These are phyloP conservation scores for Drosophila melanocephala DNA, from an alignment of 2,888 invertebrate genomes.

Conservation along the genomic window DNA sequence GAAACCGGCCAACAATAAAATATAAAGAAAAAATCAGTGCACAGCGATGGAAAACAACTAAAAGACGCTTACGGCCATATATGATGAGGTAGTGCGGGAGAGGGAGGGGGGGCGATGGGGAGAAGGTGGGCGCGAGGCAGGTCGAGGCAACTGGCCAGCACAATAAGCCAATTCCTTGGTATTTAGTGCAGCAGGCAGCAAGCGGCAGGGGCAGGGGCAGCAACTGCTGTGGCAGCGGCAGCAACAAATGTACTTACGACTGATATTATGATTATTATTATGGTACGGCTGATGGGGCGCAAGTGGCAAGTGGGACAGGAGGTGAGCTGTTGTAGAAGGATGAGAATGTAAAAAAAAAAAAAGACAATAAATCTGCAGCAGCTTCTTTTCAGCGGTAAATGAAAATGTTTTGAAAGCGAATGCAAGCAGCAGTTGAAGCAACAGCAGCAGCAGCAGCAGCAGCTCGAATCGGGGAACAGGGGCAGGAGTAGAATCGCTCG, in stretches of 20 bases:
- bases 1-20: conserved; percentile 75
- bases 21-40: conserved; percentile 64
- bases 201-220: conserved; percentile 45
- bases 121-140: conserved; percentile 16
- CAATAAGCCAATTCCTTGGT: conserved; percentile 76
- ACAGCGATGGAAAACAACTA: conserved; percentile 46
- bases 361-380: conserved; percentile 80
- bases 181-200: conserved; percentile 68
- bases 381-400: conserved; percentile 79
- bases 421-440: conserved; percentile 29
- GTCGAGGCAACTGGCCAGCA: conserved; percentile 41
- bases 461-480: conserved; percentile 3
- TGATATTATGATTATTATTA: conserved; percentile 79
- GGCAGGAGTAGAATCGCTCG: conserved; percentile 70
- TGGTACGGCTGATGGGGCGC: not conserved
- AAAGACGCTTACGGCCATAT: conserved; percentile 50
- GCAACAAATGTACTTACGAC: conserved; percentile 78
- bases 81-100: conserved; percentile 7
- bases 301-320: not conserved
- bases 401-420: conserved; percentile 79
- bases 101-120: not conserved
- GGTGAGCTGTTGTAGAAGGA: conserved; percentile 9
- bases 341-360: conserved; percentile 50
- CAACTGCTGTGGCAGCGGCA: conserved; percentile 34
- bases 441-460: conserved; percentile 6